phyloP scores from a whole-genome alignment of 1,140 invertebrate species.

The Saccostrea glomerata region DNA sequence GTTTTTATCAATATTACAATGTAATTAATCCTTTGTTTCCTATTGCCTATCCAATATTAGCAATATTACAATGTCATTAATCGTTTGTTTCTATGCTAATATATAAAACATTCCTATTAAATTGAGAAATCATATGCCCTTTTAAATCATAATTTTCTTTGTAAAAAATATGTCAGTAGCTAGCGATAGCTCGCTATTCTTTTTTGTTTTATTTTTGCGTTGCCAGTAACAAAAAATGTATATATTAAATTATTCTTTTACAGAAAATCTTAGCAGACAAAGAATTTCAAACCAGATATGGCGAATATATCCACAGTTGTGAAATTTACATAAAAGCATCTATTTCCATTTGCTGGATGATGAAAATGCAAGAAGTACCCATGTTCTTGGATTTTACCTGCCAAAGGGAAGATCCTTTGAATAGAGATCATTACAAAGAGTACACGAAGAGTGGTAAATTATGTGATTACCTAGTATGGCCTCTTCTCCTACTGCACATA shows the following conservation, averaged over 20 bases:
- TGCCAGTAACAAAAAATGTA: no score
- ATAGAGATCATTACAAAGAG: background rate
- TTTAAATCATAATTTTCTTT: no score
- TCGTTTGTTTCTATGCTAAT: no score
- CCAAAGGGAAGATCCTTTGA: background rate
- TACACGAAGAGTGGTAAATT: constrained; percentile 20
- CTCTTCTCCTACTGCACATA: background rate
- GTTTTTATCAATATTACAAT: no score
- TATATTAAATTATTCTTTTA: background rate
- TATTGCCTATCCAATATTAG: no score
- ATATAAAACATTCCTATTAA: no score
- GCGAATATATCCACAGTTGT: background rate
- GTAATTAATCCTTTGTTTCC: no score
- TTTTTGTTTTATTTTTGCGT: no score
- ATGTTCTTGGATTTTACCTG: background rate
- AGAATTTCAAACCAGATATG: background rate
- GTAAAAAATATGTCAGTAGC: background rate
- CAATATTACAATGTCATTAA: no score
- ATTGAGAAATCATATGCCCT: no score
- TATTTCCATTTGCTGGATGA: constrained; percentile 17
- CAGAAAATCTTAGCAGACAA: background rate
- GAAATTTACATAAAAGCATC: background rate
- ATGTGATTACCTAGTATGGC: constrained; percentile 31
- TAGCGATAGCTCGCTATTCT: no score
- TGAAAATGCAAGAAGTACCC: constrained; percentile 27